Evolutionary conservation across 2,113 vertebrate species (phyloP).

Genomic region (Sylvietta virens): DNA sequence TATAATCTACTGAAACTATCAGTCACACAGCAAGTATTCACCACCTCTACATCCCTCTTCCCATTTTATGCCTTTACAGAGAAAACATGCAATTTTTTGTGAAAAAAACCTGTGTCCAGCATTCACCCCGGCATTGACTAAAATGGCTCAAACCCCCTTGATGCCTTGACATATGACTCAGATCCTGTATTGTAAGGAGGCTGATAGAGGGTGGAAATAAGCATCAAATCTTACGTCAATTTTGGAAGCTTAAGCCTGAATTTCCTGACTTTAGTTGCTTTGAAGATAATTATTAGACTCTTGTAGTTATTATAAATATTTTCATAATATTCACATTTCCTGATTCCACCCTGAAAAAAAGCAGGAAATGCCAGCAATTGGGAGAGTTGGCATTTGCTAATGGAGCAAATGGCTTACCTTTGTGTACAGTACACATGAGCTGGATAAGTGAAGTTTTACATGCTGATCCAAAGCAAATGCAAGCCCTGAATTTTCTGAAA

Average conservation of each 20-base stretch:
- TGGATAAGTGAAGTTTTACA: not conserved
- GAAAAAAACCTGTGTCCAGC: not conserved
- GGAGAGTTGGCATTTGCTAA: not conserved
- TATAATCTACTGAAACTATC: not conserved
- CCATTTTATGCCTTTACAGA: not conserved
- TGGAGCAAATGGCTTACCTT: not conserved
- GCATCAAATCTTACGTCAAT: not conserved
- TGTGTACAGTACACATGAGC: not conserved
- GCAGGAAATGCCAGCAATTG: not conserved
- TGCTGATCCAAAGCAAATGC: not conserved
- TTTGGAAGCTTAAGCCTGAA: not conserved
- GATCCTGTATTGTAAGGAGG: not conserved
- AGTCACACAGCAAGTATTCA: not conserved
- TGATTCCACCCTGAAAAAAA: not conserved
- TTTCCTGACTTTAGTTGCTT: not conserved
- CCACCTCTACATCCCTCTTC: not conserved
- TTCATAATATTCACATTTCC: not conserved
- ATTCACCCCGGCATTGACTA: not conserved
- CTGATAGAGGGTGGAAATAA: not conserved
- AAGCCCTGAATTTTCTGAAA: not conserved
- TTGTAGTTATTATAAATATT: not conserved
- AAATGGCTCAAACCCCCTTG: not conserved
- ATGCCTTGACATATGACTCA: not conserved
- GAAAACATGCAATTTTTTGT: accelerated
- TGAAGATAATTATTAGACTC: not conserved